These are phyloP conservation scores for Spodoptera littoralis DNA, from an alignment of 2,888 invertebrate genomes.

Conservation along the genomic window DNA sequence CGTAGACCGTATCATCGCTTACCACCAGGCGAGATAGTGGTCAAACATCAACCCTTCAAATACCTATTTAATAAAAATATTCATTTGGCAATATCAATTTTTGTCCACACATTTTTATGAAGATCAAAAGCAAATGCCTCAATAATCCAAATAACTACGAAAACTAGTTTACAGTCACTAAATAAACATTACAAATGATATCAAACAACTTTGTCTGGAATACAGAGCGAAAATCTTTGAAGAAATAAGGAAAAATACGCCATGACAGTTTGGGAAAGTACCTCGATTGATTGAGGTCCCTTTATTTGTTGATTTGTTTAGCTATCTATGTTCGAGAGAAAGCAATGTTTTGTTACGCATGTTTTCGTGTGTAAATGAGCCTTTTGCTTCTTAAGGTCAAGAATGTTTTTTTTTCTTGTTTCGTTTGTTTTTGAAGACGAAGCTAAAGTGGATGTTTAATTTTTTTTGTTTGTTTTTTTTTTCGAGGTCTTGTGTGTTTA, in stretches of 20 bases:
- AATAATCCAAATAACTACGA: neutral
- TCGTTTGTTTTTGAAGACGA: neutral
- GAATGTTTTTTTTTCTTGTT: neutral
- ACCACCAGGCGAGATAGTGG: no score
- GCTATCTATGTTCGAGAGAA: constrained; percentile 19
- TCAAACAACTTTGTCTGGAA: constrained; percentile 33
- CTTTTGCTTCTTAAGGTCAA: constrained; percentile 25
- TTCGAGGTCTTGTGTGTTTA: neutral
- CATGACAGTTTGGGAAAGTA: constrained; percentile 35
- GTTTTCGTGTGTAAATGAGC: constrained; percentile 15
- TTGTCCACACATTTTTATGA: no score
- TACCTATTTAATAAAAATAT: no score
- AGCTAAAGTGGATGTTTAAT: neutral
- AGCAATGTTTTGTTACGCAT: constrained; percentile 22
- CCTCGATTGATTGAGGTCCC: constrained; percentile 41
- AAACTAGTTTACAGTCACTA: constrained; percentile 25
- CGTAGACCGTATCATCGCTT: no score
- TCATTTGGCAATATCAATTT: no score
- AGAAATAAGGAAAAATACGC: constrained; percentile 35
- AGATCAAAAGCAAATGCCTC: no score
- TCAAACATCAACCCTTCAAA: no score
- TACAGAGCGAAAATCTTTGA: constrained; percentile 28
- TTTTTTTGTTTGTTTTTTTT: neutral
- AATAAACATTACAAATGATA: constrained; percentile 37
- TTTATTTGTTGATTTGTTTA: constrained; percentile 43